These are phyloP conservation scores for Actinia tenebrosa DNA, from an alignment of 64 coral and sea anemone genomes.

Conservation along the genomic window DNA sequence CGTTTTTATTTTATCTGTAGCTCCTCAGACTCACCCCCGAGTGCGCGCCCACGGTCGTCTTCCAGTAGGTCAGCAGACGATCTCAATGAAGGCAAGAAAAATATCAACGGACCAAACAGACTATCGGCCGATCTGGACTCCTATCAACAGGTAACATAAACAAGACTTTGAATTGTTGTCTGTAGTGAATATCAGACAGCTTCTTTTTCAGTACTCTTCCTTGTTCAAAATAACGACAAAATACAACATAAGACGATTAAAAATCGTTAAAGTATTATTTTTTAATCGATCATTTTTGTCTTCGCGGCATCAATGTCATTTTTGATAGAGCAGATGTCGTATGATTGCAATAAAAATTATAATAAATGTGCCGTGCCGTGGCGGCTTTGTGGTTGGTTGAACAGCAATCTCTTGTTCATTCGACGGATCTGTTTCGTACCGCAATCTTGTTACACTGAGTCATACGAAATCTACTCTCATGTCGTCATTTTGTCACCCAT, in stretches of 20 bases:
- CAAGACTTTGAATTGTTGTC: background rate
- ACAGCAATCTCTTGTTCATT: too few species aligned
- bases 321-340: too few species aligned
- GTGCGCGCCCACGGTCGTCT: conserved; percentile 50
- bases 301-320: too few species aligned
- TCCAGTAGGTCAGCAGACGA: conserved; percentile 69
- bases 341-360: too few species aligned
- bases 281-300: too few species aligned
- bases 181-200: background rate
- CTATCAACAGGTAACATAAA: conserved; percentile 63
- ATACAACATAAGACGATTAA: too few species aligned
- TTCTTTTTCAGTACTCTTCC: background rate
- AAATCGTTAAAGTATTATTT: too few species aligned
- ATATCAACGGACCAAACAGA: conserved; percentile 62
- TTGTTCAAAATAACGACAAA: too few species aligned
- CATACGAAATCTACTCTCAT: background rate
- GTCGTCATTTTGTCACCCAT: background rate
- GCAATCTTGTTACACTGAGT: too few species aligned
- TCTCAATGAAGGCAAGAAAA: conserved; percentile 33
- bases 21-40: conserved; percentile 56
- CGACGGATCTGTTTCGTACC: too few species aligned
- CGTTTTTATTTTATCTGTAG: background rate
- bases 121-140: conserved; percentile 76
- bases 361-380: too few species aligned
- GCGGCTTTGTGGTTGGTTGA: too few species aligned